phyloP scores from a whole-genome alignment of 2,888 invertebrate genomes.

The Xestia c-nigrum region DNA sequence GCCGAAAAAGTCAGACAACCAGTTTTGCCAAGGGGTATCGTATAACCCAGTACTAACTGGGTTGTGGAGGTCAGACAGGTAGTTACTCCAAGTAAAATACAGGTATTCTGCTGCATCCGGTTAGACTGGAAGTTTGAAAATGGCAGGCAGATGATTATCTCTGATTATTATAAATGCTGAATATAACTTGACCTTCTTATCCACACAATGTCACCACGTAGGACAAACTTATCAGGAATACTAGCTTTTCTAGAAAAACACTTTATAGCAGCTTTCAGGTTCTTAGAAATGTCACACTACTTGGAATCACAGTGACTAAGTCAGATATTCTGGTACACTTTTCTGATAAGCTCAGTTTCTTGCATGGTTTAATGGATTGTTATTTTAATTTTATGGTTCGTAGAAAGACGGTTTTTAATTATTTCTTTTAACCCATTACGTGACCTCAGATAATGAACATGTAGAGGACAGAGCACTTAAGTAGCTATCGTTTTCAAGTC shows the following conservation, averaged over 20 bases:
- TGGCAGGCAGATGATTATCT: no score
- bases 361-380: neutral
- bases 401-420: neutral
- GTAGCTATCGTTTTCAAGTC: neutral
- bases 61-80: no score
- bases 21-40: no score
- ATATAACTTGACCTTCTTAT: neutral
- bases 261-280: neutral
- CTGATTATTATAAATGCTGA: neutral
- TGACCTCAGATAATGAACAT: neutral
- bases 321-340: slow-evolving; percentile 4
- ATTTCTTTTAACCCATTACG: neutral
- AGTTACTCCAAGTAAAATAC: no score
- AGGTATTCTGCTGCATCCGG: no score
- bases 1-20: no score
- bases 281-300: slow-evolving; percentile 1
- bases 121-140: no score
- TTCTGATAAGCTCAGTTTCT: slow-evolving; percentile 10
- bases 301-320: slow-evolving; percentile 18
- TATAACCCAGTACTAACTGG: no score
- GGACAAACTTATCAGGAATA: neutral
- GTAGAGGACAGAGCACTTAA: neutral
- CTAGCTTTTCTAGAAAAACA: neutral
- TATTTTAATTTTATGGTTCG: slow-evolving; percentile 7
- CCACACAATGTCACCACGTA: neutral